phyloP scores from a whole-genome alignment of 2,797 vertebrate genomes.

The Brotula barbata region DNA sequence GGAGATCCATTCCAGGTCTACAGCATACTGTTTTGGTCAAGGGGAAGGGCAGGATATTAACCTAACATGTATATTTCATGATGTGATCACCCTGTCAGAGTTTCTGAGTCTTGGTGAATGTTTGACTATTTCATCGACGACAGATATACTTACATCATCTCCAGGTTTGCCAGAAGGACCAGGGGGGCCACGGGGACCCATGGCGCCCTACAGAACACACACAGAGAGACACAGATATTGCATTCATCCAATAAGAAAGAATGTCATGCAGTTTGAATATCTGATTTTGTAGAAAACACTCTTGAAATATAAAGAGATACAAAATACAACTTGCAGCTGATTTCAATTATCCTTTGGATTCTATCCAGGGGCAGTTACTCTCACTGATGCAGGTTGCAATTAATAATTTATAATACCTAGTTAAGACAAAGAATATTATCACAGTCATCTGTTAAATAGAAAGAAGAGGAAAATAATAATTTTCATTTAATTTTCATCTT shows the following conservation, averaged over 20 bases:
- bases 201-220: slow-evolving; percentile 78
- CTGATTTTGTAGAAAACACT: slow-evolving; percentile 17
- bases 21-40: too few relatives aligned
- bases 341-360: slow-evolving; percentile 19
- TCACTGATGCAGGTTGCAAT: not conserved
- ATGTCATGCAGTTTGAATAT: slow-evolving; percentile 2
- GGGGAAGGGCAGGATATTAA: too few relatives aligned
- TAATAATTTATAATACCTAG: slow-evolving; percentile 18
- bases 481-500: not conserved
- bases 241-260: slow-evolving; percentile 41
- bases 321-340: not conserved
- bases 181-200: slow-evolving; percentile 92
- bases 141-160: slow-evolving; percentile 87
- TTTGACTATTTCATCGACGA: not conserved
- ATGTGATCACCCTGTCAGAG: not conserved
- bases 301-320: slow-evolving; percentile 7
- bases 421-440: slow-evolving; percentile 1
- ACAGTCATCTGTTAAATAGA: slow-evolving; percentile 12
- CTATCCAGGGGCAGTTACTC: slow-evolving; percentile 1
- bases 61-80: too few relatives aligned
- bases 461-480: too few relatives aligned
- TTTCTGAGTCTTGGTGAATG: not conserved
- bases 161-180: slow-evolving; percentile 92
- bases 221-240: slow-evolving; percentile 29
- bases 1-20: too few relatives aligned